Evolutionary conservation across 1,140 invertebrate species (phyloP), one percentile per base, ranked within the genome.

Genomic region (Zaprionus gabonicus): DNA sequence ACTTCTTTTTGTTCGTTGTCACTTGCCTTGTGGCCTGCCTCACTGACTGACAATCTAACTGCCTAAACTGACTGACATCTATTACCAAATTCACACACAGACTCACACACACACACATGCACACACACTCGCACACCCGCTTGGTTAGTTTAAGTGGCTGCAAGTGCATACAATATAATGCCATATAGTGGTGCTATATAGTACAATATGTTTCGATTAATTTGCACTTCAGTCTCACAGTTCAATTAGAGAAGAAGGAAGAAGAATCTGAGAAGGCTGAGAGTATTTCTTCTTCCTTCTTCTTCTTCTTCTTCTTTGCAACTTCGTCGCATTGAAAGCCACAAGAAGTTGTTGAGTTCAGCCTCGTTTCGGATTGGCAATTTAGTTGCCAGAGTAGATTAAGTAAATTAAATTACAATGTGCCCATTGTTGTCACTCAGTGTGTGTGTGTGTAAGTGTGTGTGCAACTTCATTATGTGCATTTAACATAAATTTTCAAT

Each of bases 401-500:
- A 87, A 87, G 67, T 81, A 78, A 87, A 87, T 87, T 87, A 87
- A 87, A 87, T 88, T 87, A 87, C 83, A 84, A 84, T 88, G 81
- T 71, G 82, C 70, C 80, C 84, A 86, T 80, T 87, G 81, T 83
- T 73, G 51, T 27, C 25, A 27, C 9, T 60, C 17, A 23, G 69
- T 80, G 55, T 34, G 53, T 67, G 73, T 41, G 41, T 66, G 70
- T 80, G 53, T 62, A 56, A 72, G 70, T 51, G 51, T 56, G 75
- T 70, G 60, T 66, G 68, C 69, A 77, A 80, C 83, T 84, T 87
- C 84, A 87, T 87, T 87, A 87, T 87, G 65, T 78, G 84, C 81
- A 87, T 87, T 87, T 84, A 88, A 81, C 84, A 87, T 84, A 78
- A 83, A 87, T 88, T 80, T 87, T 84, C 84, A 87, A 87, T 87